Evolutionary conservation across 2,113 vertebrate species (phyloP).

Genomic region (Anthoscopus minutus): DNA sequence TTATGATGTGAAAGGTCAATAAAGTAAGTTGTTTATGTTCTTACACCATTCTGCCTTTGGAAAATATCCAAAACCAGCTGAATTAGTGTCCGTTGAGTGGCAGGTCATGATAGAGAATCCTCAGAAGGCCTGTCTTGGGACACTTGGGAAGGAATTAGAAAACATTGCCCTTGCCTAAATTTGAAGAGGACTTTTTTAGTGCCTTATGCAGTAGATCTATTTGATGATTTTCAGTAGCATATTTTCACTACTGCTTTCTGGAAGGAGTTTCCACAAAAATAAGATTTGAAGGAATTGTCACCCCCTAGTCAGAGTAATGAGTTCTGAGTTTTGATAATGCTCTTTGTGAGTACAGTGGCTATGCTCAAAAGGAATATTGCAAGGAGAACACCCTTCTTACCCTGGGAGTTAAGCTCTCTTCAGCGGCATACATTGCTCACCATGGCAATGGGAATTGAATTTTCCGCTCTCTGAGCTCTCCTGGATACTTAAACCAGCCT

Average conservation of each 20-base stretch:
- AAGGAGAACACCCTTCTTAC: slow-evolving; percentile 39
- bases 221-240: neutral
- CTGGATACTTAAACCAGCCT: slow-evolving; percentile 57
- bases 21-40: neutral
- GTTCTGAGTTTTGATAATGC: slow-evolving; percentile 10
- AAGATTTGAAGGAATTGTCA: neutral
- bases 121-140: neutral
- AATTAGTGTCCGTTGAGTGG: neutral
- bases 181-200: neutral
- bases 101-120: neutral
- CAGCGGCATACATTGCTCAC: slow-evolving; percentile 21
- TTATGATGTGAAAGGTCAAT: neutral
- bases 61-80: neutral
- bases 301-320: neutral
- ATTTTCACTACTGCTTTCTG: neutral
- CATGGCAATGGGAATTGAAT: slow-evolving; percentile 73
- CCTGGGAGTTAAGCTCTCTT: slow-evolving; percentile 18
- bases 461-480: slow-evolving; percentile 49
- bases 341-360: slow-evolving; percentile 33
- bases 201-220: neutral
- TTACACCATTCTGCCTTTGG: neutral
- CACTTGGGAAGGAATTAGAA: neutral
- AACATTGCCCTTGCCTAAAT: neutral
- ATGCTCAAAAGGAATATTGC: neutral
- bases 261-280: neutral